Evolutionary conservation across 2,113 vertebrate species (phyloP).

Genomic region (Henicopernis longicauda): DNA sequence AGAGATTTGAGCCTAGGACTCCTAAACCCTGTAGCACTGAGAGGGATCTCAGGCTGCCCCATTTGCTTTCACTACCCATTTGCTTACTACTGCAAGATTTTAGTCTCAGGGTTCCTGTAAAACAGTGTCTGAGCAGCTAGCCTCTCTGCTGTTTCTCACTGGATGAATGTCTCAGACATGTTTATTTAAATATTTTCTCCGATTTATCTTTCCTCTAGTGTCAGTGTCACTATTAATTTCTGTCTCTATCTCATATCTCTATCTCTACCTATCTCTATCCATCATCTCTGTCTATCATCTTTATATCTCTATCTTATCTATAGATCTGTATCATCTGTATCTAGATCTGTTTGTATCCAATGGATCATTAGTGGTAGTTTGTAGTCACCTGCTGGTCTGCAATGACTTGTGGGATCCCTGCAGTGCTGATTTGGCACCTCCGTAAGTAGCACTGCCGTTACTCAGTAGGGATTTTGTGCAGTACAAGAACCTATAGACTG

Average conservation of each 20-base stretch:
- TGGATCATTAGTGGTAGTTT: not conserved
- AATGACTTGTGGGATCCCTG: not conserved
- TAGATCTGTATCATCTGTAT: not conserved
- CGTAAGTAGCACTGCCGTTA: conserved; percentile 24
- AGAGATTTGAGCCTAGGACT: not conserved
- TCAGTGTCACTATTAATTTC: not conserved
- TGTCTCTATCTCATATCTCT: not conserved
- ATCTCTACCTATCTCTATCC: not conserved
- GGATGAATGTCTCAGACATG: not conserved
- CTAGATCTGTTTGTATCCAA: not conserved
- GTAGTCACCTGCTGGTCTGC: conserved; percentile 9
- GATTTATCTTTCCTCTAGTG: not conserved
- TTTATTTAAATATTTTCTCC: not conserved
- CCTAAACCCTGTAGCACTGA: not conserved
- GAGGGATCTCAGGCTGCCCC: not conserved
- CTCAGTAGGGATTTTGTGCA: conserved; percentile 46
- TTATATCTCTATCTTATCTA: not conserved
- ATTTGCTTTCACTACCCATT: not conserved
- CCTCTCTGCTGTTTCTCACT: not conserved
- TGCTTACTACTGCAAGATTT: not conserved
- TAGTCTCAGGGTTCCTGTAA: not conserved
- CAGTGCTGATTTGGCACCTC: conserved; percentile 17
- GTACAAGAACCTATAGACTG: conserved; percentile 43
- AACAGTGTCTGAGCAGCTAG: not conserved
- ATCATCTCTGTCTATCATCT: not conserved